A percentile compares a stretch with the other conserved stretches of the same genome.
Conservation (phyloP, 2,113 vertebrate genomes). For the Rhinolophus sinicus region DNA sequence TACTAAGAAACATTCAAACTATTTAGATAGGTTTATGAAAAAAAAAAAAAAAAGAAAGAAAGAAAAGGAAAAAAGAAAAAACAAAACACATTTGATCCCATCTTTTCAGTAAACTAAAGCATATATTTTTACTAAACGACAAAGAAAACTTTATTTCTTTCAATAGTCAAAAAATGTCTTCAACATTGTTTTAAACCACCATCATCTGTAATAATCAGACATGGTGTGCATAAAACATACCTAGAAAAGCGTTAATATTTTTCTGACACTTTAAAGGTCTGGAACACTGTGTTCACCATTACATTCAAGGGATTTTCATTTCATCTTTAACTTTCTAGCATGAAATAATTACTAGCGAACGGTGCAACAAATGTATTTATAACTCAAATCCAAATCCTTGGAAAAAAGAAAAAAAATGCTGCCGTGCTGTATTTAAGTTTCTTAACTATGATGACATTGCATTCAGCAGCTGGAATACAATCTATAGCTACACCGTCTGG, state of each 20-base stretch:
- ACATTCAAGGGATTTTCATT: background rate
- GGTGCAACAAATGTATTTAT: background rate
- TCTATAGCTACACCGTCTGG: background rate
- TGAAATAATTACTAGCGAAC: background rate
- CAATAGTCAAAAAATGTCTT: background rate
- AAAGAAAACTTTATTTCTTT: background rate
- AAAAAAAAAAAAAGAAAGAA: background rate
- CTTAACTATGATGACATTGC: background rate
- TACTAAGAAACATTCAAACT: background rate
- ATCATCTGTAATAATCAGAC: background rate
- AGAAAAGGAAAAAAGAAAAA: background rate
- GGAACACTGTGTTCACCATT: background rate
- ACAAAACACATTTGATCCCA: background rate
- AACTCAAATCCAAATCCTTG: background rate
- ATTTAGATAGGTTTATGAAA: background rate
- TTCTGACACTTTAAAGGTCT: background rate
- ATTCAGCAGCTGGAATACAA: background rate
- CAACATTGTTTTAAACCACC: background rate
- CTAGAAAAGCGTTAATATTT: background rate
- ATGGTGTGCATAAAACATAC: background rate
- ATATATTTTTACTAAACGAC: background rate
- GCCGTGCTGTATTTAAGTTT: background rate
- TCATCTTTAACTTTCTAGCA: background rate
- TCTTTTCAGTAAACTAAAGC: background rate
- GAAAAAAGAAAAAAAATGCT: background rate